Conservation (phyloP, 1,140 invertebrate species). For the Drosophila burlai region DNA sequence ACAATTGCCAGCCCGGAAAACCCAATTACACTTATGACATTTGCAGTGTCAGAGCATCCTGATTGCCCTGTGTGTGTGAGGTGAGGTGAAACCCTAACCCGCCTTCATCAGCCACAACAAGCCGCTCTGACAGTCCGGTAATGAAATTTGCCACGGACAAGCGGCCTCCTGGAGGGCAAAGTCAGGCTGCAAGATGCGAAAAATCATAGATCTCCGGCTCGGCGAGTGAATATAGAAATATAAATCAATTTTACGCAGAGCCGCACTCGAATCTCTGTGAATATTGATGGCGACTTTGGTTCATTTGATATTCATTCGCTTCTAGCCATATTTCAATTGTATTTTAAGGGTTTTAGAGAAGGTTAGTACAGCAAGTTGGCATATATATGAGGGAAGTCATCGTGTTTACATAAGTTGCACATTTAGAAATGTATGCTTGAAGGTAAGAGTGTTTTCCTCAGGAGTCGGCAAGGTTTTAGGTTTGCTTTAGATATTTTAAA, state of each 20-base stretch:
- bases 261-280: not conserved
- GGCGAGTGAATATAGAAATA: not conserved
- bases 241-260: conserved; percentile 24
- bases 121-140: conserved; percentile 27
- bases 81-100: not conserved
- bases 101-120: not conserved
- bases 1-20: conserved; percentile 50
- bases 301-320: not conserved
- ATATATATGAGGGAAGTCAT: no score
- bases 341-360: not conserved
- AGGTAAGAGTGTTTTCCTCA: no score
- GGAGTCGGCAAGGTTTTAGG: not conserved
- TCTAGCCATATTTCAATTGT: not conserved
- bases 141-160: conserved; percentile 46
- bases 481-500: not conserved
- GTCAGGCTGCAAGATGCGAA: conserved; percentile 9
- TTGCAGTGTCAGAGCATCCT: conserved; percentile 47
- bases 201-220: conserved; percentile 3
- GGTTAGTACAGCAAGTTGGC: not conserved
- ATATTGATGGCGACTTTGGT: not conserved
- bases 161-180: conserved; percentile 11
- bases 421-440: no score
- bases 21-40: conserved; percentile 79
- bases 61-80: conserved; percentile 5
- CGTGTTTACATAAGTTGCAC: no score